A percentile compares a stretch with the other conserved stretches of the same genome.
Evolutionary conservation across 2,797 vertebrate genomes (phyloP).

Genomic region (Notoglanidium macrostoma): DNA sequence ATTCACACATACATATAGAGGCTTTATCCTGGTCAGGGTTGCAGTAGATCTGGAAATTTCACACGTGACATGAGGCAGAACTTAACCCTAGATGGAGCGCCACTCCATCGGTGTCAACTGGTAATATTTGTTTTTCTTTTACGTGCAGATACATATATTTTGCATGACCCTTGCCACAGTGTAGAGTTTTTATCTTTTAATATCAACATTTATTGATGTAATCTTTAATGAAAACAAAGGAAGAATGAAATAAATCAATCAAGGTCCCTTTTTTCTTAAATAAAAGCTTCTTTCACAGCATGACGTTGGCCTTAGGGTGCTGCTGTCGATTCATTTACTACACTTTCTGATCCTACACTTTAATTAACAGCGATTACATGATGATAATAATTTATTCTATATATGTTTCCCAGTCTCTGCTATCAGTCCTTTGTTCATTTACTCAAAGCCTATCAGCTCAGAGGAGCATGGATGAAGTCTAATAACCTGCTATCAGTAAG

Average conservation of each 20-base stretch:
- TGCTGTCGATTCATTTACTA: constrained; percentile 14
- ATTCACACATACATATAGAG: background rate
- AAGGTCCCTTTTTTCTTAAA: background rate
- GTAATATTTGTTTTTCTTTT: background rate
- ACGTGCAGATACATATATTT: background rate
- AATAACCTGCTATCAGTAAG: constrained; percentile 58
- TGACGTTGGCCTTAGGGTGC: constrained; percentile 10
- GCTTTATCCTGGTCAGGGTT: constrained; percentile 2
- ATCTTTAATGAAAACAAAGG: background rate
- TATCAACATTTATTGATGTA: background rate
- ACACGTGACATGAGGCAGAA: background rate
- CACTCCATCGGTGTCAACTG: background rate
- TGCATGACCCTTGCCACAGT: background rate
- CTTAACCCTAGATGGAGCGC: background rate
- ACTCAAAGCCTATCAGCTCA: constrained; percentile 43
- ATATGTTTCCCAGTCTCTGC: constrained; percentile 38
- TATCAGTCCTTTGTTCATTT: constrained; percentile 47
- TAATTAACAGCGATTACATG: constrained; percentile 53
- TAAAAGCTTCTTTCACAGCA: constrained; percentile 30
- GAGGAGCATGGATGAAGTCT: constrained; percentile 50
- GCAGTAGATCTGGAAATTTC: background rate
- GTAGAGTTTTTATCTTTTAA: background rate
- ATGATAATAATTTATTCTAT: constrained; percentile 44
- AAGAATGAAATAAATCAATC: background rate
- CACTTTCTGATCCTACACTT: constrained; percentile 24